A percentile compares a stretch with the other conserved stretches of the same genome.
phyloP scores from a whole-genome alignment of 2,797 vertebrate species.

The Enteromius thamalakanensis region DNA sequence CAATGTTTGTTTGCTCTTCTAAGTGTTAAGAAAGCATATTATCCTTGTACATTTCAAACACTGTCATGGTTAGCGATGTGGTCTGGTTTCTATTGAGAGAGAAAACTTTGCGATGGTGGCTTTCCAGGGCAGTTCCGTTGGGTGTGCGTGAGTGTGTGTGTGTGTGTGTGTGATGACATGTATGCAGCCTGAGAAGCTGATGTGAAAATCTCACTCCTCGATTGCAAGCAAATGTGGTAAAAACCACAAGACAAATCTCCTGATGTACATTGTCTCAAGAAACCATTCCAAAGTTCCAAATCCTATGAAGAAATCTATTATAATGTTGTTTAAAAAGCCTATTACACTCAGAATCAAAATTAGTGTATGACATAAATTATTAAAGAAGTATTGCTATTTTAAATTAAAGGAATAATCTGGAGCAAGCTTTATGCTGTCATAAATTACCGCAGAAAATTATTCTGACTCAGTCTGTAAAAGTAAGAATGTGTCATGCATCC shows the following conservation, averaged over 20 bases:
- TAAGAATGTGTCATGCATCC: neutral
- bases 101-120: slow-evolving; percentile 7
- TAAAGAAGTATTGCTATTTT: neutral
- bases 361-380: neutral
- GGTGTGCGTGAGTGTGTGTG: neutral
- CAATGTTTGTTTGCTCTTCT: slow-evolving; percentile 61
- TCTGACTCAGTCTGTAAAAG: neutral
- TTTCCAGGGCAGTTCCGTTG: neutral
- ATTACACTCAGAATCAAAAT: neutral
- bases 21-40: slow-evolving; percentile 59
- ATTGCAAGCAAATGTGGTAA: slow-evolving; percentile 7
- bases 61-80: slow-evolving; percentile 51
- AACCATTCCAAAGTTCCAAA: neutral
- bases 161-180: slow-evolving; percentile 8
- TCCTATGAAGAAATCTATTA: neutral
- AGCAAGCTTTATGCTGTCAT: neutral
- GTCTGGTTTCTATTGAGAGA: slow-evolving; percentile 46
- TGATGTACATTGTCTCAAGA: neutral
- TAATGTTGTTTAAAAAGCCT: neutral
- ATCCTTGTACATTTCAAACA: slow-evolving; percentile 48
- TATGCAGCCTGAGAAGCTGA: slow-evolving; percentile 11
- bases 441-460: neutral
- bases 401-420: neutral
- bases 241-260: neutral
- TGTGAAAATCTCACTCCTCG: slow-evolving; percentile 16